Base-by-base conservation (phyloP, 2,888 invertebrate genomes). In the Conus canariensis region DNA sequence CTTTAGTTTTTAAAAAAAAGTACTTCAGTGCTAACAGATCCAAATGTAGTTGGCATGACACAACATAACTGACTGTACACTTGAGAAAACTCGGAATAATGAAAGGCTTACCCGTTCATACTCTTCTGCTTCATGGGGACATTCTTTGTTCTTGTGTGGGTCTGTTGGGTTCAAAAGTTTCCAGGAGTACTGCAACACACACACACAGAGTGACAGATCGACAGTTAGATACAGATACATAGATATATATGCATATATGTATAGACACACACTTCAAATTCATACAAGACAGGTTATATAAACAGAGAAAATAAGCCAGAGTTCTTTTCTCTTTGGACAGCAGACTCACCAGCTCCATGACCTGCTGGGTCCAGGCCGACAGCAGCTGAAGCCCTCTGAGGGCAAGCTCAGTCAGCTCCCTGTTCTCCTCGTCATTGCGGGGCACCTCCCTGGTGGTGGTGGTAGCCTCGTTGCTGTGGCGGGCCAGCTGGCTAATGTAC, bases 81-180 rank as follows among this genome's bases (percentile, higher is more conserved):
- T 45, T 45, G 45, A 45, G 45, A 45, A 45, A 45, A 45, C 45
- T 45, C 45, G 3, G 64, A 64, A 64, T 10, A 64, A 64, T 10
- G 16, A 64, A 16, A 64, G 16, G 93, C 96, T 96, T 93, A 98
- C 98, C 96, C 99, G 97, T 97, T 99, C 99, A 95, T 99, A 99
- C 96, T 99, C 99, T 97, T 99, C 99, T 5, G 99, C 99, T 96
- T 99, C 99, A 14, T 98, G 97, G 0, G 99, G 99, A 95, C 99
- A 99, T 93, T 98, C 97, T 92, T 98, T 97, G 96, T 99, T 99
- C 96, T 98, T 98, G 96, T 99, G 98, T 96, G 98, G 98, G 97
- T 99, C 99, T 0, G 99, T 99, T 0, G 99, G 99, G 96, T 99
- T 99, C 93, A 99, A 97, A 90, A 99, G 97, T 97, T 99, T 99